phyloP scores from a whole-genome alignment of 2,797 vertebrate species.

The Pteropus rufus region DNA sequence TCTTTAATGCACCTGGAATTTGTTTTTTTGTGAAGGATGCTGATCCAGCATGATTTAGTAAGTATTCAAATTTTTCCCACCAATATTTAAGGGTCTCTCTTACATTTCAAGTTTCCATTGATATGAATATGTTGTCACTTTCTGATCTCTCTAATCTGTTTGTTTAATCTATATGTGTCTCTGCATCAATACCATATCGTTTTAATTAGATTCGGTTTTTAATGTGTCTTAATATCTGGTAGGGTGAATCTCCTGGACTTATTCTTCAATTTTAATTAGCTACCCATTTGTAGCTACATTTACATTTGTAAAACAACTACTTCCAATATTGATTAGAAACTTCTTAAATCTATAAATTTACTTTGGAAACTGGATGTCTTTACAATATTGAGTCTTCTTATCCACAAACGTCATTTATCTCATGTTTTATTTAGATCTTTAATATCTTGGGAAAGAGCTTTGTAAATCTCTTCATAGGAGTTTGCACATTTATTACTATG shows the following conservation, averaged over 20 bases:
- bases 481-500: background rate
- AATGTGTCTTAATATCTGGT: background rate
- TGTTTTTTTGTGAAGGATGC: background rate
- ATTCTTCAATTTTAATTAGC: background rate
- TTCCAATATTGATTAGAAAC: background rate
- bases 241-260: background rate
- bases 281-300: background rate
- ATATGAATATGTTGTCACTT: background rate
- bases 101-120: background rate
- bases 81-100: background rate
- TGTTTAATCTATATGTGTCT: background rate
- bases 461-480: background rate
- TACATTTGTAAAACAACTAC: background rate
- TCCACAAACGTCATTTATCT: background rate
- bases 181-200: background rate
- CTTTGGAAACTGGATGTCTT: background rate
- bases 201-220: background rate
- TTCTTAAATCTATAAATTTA: background rate
- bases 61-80: background rate
- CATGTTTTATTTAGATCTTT: background rate
- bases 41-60: background rate
- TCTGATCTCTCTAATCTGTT: background rate
- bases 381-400: background rate
- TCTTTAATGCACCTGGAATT: background rate
- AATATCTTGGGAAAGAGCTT: background rate